Evolutionary conservation across 2,888 invertebrate species (phyloP), one percentile per base, ranked within the genome.

Genomic region (Sphinx pinastri): DNA sequence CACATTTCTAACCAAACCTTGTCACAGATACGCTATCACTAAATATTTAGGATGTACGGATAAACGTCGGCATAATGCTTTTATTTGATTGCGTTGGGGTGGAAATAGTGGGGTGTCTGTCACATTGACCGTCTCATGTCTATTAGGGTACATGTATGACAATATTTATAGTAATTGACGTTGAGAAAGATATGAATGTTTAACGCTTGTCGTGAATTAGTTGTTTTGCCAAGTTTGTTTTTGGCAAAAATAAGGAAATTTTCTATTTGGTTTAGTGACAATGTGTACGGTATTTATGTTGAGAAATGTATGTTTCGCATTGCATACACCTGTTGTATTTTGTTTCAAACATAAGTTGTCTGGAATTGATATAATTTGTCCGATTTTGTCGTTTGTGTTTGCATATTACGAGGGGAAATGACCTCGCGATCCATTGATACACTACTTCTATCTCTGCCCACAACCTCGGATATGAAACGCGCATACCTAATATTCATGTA

Each of bases 1-100:
- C 31, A 51, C n/a, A 52, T 47, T 54, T 54, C 19, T 60, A 52
- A 52, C 31, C 45, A 45, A 47, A 16, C 54, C 49, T 45, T 55
- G n/a, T 54, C 52, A 38, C 52, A 51, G 57, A 57, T 58, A 58
- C 52, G 49, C n/a, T 67, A 55, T 58, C 67, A 45, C 58, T 70
- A 67, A 70, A 70, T 54, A 70, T 68, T 67, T 68, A 58, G 59
- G 70, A 81, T 80, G 79, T 71, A 70, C 74, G 73, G 81, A 83
- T 82, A 80, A 82, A 78, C 76, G 81, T 82, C 78, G 76, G 74
- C 77, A 75, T 87, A 85, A 88, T 88, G 82, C 81, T 89, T 88
- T 90, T 91, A 91, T 91, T 89, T 85, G 88, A 89, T 90, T 86
- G 81, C 78, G 79, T 78, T 81, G 81, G 88, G 90, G 89, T 82